Conservation (phyloP, 2,113 vertebrate species). For the Xenus cinereus region DNA sequence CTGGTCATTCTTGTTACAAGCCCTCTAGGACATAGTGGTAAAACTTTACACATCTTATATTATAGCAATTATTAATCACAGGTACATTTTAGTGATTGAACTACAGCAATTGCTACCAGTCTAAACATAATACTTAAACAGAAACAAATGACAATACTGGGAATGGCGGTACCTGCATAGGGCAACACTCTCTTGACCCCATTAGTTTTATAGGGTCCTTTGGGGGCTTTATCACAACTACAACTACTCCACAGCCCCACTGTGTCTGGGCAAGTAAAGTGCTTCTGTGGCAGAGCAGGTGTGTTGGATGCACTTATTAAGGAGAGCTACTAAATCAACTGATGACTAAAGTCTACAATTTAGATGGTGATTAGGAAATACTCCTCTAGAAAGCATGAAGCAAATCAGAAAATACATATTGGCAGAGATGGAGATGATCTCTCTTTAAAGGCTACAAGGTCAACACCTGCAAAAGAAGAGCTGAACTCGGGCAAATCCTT, state of each 20-base stretch:
- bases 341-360: background rate
- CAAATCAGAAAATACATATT: background rate
- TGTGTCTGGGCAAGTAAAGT: background rate
- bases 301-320: background rate
- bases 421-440: background rate
- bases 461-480: background rate
- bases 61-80: slow-evolving; percentile 63
- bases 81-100: slow-evolving; percentile 33
- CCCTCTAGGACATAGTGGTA: slow-evolving; percentile 55
- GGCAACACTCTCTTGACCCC: background rate
- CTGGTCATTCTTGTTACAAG: slow-evolving; percentile 57
- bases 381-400: background rate
- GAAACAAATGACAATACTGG: slow-evolving; percentile 42
- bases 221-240: slow-evolving; percentile 22
- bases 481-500: background rate
- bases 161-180: background rate
- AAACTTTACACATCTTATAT: slow-evolving; percentile 56
- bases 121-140: background rate
- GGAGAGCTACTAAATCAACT: background rate
- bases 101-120: slow-evolving; percentile 38
- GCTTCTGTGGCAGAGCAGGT: slow-evolving; percentile 40
- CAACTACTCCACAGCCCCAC: background rate
- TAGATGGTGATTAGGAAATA: background rate
- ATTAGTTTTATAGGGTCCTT: slow-evolving; percentile 41
- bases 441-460: background rate